Evolutionary conservation across 92 coral and sea anemone species (phyloP).

Genomic region (Porites divaricata): DNA sequence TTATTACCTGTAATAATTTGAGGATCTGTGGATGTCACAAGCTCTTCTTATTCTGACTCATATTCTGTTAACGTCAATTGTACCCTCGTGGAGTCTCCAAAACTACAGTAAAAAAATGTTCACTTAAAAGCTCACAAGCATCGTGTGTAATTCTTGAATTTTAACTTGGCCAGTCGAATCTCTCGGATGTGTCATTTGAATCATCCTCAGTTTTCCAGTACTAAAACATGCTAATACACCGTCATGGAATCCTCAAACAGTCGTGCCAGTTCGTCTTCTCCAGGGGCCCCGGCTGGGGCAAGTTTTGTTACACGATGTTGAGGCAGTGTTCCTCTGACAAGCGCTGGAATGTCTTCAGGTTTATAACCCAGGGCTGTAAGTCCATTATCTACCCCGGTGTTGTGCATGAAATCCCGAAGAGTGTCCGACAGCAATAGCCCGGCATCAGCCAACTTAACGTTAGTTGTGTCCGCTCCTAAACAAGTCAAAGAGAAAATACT

Average conservation of each 20-base stretch:
- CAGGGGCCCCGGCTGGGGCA: conserved; percentile 98
- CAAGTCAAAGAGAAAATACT: background rate
- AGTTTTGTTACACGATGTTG: conserved; percentile 97
- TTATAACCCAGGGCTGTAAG: conserved; percentile 79
- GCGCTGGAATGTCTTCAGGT: conserved; percentile 76
- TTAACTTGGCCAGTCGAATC: no score
- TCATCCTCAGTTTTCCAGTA: no score
- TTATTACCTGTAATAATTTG: no score
- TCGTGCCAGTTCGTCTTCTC: conserved; percentile 94
- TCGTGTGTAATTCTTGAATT: no score
- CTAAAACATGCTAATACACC: conserved; percentile 45
- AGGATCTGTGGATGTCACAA: no score
- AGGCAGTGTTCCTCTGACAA: conserved; percentile 86
- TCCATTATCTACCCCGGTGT: conserved; percentile 88
- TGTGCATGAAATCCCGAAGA: conserved; percentile 82
- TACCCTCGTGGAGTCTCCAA: no score
- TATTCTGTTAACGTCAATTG: no score
- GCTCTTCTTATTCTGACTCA: no score
- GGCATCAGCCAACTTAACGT: conserved; percentile 78
- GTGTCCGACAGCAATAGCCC: conserved; percentile 82
- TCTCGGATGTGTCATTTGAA: no score
- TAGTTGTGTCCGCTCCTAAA: conserved; percentile 81
- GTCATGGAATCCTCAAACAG: conserved; percentile 92
- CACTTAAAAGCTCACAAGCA: no score
- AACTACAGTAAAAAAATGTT: no score